Conservation (phyloP, 2,888 invertebrate genomes). For the Cylindroiulus punctatus region DNA sequence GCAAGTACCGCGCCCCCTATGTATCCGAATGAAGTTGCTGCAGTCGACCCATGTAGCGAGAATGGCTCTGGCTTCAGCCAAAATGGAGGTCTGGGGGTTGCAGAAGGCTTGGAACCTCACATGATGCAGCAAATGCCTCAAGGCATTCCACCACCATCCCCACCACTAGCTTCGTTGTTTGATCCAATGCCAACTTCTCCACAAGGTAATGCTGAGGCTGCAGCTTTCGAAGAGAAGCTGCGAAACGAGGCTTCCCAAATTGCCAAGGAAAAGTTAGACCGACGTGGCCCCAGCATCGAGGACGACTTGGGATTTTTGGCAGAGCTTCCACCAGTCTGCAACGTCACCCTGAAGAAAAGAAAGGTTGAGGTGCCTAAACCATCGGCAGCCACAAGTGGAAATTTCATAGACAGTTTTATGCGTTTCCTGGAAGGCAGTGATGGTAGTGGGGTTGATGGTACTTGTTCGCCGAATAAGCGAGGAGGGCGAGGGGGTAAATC, state of each 20-base stretch:
- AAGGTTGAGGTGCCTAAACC: neutral
- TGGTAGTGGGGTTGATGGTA: neutral
- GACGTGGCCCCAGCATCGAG: slow-evolving; percentile 56
- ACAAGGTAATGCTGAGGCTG: slow-evolving; percentile 52
- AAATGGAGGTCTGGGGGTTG: slow-evolving; percentile 39
- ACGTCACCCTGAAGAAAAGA: slow-evolving; percentile 51
- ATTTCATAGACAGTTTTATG: slow-evolving; percentile 57
- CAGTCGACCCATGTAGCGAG: neutral
- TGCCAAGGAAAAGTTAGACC: slow-evolving; percentile 50
- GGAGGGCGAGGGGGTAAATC: slow-evolving; percentile 50
- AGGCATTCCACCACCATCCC: slow-evolving; percentile 53
- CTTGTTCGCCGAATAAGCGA: neutral
- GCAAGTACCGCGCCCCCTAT: neutral
- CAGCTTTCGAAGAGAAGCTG: slow-evolving; percentile 49
- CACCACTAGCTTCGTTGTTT: slow-evolving; percentile 48
- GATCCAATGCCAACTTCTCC: slow-evolving; percentile 55
- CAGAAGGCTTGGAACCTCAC: slow-evolving; percentile 28
- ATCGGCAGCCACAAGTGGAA: neutral
- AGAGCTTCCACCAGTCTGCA: slow-evolving; percentile 57
- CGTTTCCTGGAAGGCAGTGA: slow-evolving; percentile 56
- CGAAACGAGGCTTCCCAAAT: slow-evolving; percentile 53
- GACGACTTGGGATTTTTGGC: slow-evolving; percentile 58
- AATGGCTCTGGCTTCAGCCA: slow-evolving; percentile 21
- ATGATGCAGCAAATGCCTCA: slow-evolving; percentile 14
- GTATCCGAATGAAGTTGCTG: slow-evolving; percentile 17